Evolutionary conservation across 2,888 invertebrate genomes (phyloP), one percentile per base, ranked within the genome.

Genomic region (Eremobia ochroleuca): DNA sequence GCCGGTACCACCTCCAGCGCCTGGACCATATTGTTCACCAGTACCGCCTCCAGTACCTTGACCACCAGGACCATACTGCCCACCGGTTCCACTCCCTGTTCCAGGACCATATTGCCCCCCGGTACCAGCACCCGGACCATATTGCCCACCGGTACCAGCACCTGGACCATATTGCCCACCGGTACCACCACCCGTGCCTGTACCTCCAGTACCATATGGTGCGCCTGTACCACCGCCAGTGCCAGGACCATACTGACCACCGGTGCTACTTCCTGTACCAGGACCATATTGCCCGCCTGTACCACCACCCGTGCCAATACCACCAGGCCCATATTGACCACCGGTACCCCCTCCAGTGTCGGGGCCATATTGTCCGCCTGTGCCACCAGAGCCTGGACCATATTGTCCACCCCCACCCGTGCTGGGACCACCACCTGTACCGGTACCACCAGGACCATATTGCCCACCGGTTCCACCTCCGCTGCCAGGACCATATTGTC

Each of bases 151-250:
- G 5, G 64, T 49, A 6, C 71, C 70, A 37, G 66, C 73, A 0
- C 76, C 76, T 58, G 70, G 70, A 1, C 67, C 79, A 58, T 77
- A 81, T 62, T 77, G 82, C 0, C 76, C 87, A 13, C 82, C 77
- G 0, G 71, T 49, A 1, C 78, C 61, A 6, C 34, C n/a, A 6
- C 52, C 66, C 0, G 31, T 46, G 1, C 76, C 75, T 4, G 59
- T 49, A n/a, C 76, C 75, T 18, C 62, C 76, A 1, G 74, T 49
- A 4, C 65, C 64, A 31, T 59, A 64, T 15, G 66, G 69, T 0
- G 52, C 65, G 4, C 77, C 71, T 0, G 49, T 52, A 3, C 62
- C 52, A 2, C 55, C 62, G 3, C 77, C 77, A 0, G 40, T 40
- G 2, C 79, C 40, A 0, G 83, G 78, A 0, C 78, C 43, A 59